These are phyloP conservation scores for Nanorana parkeri DNA, from an alignment of 2,113 vertebrate genomes.

Conservation along the genomic window DNA sequence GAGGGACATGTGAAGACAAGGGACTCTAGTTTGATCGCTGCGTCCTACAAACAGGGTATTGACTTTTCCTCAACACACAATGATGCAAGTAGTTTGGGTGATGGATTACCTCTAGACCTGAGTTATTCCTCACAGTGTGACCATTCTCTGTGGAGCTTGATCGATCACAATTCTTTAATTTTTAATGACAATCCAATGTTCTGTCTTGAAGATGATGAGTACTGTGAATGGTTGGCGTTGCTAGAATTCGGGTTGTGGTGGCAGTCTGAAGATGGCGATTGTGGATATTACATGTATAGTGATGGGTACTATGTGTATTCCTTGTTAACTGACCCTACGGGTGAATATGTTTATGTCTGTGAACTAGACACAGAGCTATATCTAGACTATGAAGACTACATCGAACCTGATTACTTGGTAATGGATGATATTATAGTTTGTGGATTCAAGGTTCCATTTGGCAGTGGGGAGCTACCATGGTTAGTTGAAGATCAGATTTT, in stretches of 20 bases:
- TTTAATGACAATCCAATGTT: conserved; percentile 74
- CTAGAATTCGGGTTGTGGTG: conserved; percentile 93
- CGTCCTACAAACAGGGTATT: conserved; percentile 71
- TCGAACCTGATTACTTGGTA: conserved; percentile 70
- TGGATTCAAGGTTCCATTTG: conserved; percentile 89
- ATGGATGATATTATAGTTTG: conserved; percentile 81
- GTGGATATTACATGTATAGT: conserved; percentile 93
- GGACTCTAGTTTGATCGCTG: conserved; percentile 63
- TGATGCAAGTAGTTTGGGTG: conserved; percentile 63
- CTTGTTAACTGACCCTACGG: conserved; percentile 88
- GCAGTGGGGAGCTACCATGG: conserved; percentile 87
- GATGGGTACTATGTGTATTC: conserved; percentile 92
- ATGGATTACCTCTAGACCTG: conserved; percentile 78
- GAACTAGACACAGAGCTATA: conserved; percentile 73
- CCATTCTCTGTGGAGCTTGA: conserved; percentile 63
- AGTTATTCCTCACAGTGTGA: conserved; percentile 72
- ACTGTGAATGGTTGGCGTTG: conserved; percentile 88
- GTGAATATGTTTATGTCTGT: conserved; percentile 88
- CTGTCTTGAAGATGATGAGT: conserved; percentile 81
- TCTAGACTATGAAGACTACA: conserved; percentile 71
- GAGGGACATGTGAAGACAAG: conserved; percentile 80
- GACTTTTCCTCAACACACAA: conserved; percentile 68
- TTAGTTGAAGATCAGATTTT: conserved; percentile 77
- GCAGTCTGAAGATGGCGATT: conserved; percentile 90
- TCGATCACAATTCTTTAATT: conserved; percentile 70